These are phyloP conservation scores for Eristalinus aeneus DNA, from an alignment of 2,888 invertebrate genomes.

Conservation along the genomic window DNA sequence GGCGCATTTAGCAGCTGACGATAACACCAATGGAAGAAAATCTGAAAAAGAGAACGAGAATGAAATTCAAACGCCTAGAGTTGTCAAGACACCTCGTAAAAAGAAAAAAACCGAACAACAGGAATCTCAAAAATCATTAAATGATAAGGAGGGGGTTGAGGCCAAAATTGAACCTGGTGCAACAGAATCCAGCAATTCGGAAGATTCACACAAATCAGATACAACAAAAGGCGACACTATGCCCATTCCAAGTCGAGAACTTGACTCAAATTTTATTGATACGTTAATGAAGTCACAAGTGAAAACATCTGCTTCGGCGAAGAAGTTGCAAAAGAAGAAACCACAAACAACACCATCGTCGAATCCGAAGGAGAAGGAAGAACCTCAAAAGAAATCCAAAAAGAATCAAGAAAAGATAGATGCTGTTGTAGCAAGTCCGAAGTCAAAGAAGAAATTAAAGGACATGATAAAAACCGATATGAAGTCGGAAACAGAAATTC, in stretches of 20 bases:
- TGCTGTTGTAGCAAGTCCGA: slow-evolving; percentile 13
- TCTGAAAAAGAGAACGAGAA: background rate
- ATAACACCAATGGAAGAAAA: background rate
- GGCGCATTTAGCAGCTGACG: background rate
- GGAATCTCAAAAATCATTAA: background rate
- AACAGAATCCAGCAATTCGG: slow-evolving; percentile 36
- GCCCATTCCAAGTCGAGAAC: slow-evolving; percentile 23
- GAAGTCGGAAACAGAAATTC: slow-evolving; percentile 16
- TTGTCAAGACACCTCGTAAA: slow-evolving; percentile 1
- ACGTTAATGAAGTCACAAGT: slow-evolving; percentile 46
- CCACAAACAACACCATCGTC: background rate
- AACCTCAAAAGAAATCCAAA: slow-evolving; percentile 5
- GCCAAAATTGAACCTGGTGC: background rate
- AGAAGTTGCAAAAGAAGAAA: slow-evolving; percentile 46
- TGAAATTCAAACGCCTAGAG: background rate
- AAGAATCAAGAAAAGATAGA: slow-evolving; percentile 17
- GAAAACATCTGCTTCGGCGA: background rate
- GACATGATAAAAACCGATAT: slow-evolving; percentile 21
- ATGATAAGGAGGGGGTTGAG: background rate
- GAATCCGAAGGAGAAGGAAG: slow-evolving; percentile 27
- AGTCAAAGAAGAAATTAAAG: slow-evolving; percentile 40
- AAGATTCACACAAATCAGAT: slow-evolving; percentile 19
- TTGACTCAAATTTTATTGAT: slow-evolving; percentile 57
- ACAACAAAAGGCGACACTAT: slow-evolving; percentile 9
- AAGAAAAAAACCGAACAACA: slow-evolving; percentile 19